Base-by-base conservation (phyloP, 1,140 invertebrate species). In the Cherax quadricarinatus region DNA sequence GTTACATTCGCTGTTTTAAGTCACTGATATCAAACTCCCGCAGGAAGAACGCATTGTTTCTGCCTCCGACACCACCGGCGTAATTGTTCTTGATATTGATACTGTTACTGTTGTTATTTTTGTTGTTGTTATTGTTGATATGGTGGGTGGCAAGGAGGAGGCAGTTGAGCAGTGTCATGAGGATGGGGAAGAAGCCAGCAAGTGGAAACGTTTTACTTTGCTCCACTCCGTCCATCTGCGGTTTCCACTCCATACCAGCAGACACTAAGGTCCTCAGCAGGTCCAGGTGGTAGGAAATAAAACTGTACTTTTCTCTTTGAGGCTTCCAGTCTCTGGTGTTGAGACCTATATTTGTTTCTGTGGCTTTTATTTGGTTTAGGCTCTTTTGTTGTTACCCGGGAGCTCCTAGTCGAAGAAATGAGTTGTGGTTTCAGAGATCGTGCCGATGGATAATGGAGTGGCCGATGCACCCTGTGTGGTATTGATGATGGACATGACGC, bases 101-200 rank as follows among this genome's bases (percentile, higher is more conserved):
- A 49, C 81, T 88, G 57, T 88, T 81, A 18, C 81, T 88, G 21
- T 88, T 81, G 80, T 91, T 86, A 21, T 86, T 86, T 18, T 83
- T 92, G 51, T 92, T 86, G 78, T 88, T 92, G 51, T 86, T 86
- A 70, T 86, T 92, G 24, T 86, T 88, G 41, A 92, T 92, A 57
- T 92, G 86, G 49, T 86, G 85, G 10, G 66, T 49, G 73, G 86
- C 86, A 70, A 92, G 83, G 21, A 92, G 62, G 48, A 92, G 57
- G 24, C 90, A 86, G 62, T 92, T 86, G 6, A 92, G 90, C 51
- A 92, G 90, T 1, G 86, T 73, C 83, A 92, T 86, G 30, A 92
- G 51, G 60, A 92, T 81, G 51, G 85, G 82, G 24, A 92, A 60
- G n/a, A 92, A 83, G 2, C 83, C 90, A 51, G 86, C 86, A 48